These are phyloP conservation scores for Peromyscus californicus DNA, from an alignment of 2,113 vertebrate species.

Conservation along the genomic window DNA sequence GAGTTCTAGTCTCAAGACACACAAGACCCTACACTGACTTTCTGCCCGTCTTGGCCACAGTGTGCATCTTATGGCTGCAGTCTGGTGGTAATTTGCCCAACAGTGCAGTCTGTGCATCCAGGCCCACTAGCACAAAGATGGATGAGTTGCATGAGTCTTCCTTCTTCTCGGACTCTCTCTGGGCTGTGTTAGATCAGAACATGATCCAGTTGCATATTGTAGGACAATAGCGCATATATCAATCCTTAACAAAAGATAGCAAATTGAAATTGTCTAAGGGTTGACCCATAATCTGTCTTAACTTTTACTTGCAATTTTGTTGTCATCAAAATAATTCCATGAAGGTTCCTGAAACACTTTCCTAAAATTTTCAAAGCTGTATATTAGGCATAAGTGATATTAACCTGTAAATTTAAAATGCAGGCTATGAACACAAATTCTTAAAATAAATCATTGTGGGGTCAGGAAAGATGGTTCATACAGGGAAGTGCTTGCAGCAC, in stretches of 20 bases:
- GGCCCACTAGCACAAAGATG: neutral
- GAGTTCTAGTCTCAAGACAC: neutral
- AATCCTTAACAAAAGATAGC: neutral
- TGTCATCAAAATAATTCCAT: conserved; percentile 8
- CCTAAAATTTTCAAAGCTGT: neutral
- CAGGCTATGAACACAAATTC: neutral
- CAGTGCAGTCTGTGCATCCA: no score
- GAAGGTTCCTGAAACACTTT: neutral
- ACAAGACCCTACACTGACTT: neutral
- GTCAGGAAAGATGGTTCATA: no score
- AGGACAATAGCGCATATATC: neutral
- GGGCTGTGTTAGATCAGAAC: neutral
- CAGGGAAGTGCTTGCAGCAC: no score
- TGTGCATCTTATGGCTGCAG: neutral
- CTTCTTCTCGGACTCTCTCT: neutral
- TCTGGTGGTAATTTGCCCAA: neutral
- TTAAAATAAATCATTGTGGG: neutral
- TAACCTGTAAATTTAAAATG: conserved; percentile 18
- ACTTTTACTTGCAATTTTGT: conserved; percentile 15
- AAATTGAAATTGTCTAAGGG: neutral
- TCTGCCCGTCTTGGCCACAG: neutral
- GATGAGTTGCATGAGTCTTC: neutral
- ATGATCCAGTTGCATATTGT: neutral
- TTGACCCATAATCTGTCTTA: conserved; percentile 2
- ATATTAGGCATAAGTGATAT: neutral